These are phyloP conservation scores for Eupsilia transversa DNA, from an alignment of 2,888 invertebrate genomes.

Conservation along the genomic window DNA sequence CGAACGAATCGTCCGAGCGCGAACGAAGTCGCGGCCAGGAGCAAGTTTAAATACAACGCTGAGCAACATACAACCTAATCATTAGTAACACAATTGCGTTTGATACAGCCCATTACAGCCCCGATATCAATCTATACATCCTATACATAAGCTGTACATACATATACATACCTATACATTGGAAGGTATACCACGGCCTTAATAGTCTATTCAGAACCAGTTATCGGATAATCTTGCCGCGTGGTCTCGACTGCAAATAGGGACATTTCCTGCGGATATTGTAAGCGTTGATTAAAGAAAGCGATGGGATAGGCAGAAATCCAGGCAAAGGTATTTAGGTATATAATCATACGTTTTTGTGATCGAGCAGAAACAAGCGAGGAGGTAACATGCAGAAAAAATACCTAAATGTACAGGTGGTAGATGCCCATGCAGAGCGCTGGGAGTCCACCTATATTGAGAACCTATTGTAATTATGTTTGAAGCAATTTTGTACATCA, in stretches of 20 bases:
- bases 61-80: too few relatives aligned
- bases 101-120: slow-evolving; percentile 6
- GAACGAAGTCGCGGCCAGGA: too few relatives aligned
- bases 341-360: background rate
- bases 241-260: slow-evolving; percentile 51
- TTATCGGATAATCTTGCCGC: slow-evolving; percentile 51
- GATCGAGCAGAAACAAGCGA: background rate
- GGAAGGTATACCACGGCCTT: slow-evolving; percentile 2
- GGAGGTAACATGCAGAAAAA: background rate
- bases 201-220: slow-evolving; percentile 40
- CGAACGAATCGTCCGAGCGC: too few relatives aligned
- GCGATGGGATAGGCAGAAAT: slow-evolving; percentile 15
- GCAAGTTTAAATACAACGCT: too few relatives aligned
- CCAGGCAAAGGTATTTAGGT: background rate
- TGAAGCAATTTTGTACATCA: too few relatives aligned
- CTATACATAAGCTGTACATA: background rate
- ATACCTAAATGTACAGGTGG: too few relatives aligned
- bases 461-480: too few relatives aligned
- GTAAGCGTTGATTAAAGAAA: slow-evolving; percentile 36
- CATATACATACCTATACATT: background rate
- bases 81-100: slow-evolving; percentile 2
- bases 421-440: too few relatives aligned
- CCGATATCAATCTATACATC: background rate
- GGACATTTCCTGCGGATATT: slow-evolving; percentile 50
- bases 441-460: too few relatives aligned